Evolutionary conservation across 2,797 vertebrate genomes (phyloP).

Genomic region (Microcaecilia unicolor): DNA sequence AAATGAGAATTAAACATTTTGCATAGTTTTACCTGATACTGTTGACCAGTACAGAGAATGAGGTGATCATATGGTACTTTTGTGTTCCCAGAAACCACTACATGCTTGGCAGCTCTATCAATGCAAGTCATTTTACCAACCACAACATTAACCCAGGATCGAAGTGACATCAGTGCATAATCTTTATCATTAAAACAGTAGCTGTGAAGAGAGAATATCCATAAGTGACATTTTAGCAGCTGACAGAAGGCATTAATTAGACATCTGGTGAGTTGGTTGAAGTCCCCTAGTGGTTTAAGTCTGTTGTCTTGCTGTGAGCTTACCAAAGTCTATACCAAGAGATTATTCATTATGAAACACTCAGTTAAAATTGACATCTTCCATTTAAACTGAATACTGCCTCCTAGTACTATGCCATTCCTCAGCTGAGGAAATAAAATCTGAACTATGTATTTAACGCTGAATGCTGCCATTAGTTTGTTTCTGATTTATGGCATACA

Average conservation of each 20-base stretch:
- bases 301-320: conserved; percentile 28
- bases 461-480: conserved; percentile 10
- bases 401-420: conserved; percentile 1
- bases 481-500: conserved; percentile 1
- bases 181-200: conserved; percentile 72
- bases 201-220: conserved; percentile 54
- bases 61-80: conserved; percentile 76
- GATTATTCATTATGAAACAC: conserved; percentile 25
- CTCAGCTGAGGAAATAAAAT: not conserved
- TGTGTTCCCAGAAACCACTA: conserved; percentile 52
- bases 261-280: conserved; percentile 43
- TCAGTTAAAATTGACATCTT: conserved; percentile 32
- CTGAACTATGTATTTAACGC: not conserved
- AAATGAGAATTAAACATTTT: not conserved
- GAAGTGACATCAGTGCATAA: conserved; percentile 67
- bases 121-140: conserved; percentile 79
- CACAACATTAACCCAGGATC: conserved; percentile 65
- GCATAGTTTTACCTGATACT: conserved; percentile 70
- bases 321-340: conserved; percentile 8
- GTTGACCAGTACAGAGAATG: conserved; percentile 78
- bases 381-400: conserved; percentile 27
- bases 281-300: conserved; percentile 22
- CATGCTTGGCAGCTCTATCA: conserved; percentile 65
- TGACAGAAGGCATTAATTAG: conserved; percentile 55
- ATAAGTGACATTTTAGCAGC: conserved; percentile 52